A percentile compares a stretch with the other conserved stretches of the same genome.
phyloP scores from a whole-genome alignment of 2,888 invertebrate species.

The Leptarthrus brevirostris region DNA sequence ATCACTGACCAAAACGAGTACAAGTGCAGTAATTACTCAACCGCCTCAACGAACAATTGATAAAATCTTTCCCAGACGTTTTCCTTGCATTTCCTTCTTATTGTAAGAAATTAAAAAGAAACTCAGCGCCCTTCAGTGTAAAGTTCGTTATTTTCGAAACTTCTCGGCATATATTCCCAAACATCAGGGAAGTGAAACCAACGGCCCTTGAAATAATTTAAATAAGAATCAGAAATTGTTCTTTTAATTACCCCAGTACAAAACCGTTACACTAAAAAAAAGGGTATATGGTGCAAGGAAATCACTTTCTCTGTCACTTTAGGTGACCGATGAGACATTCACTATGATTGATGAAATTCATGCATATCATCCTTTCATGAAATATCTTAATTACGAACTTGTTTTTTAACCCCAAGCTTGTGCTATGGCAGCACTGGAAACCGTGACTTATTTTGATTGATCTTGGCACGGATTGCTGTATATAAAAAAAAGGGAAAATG shows the following conservation, averaged over 20 bases:
- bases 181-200: background rate
- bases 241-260: constrained; percentile 30
- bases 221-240: constrained; percentile 31
- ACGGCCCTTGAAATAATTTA: constrained; percentile 15
- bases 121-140: background rate
- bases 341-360: constrained; percentile 48
- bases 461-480: background rate
- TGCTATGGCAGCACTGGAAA: background rate
- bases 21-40: constrained; percentile 27
- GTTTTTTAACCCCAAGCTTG: background rate
- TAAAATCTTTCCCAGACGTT: constrained; percentile 34
- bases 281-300: constrained; percentile 35
- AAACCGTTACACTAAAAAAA: constrained; percentile 10
- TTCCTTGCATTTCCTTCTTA: constrained; percentile 20
- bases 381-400: constrained; percentile 38
- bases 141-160: constrained; percentile 28
- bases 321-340: constrained; percentile 51
- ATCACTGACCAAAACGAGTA: constrained; percentile 32
- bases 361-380: constrained; percentile 21
- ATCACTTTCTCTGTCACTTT: constrained; percentile 48
- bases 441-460: constrained; percentile 46
- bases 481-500: too few species aligned
- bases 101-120: background rate
- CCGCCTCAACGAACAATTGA: constrained; percentile 19
- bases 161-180: constrained; percentile 1